Evolutionary conservation across 1,140 invertebrate species (phyloP), one percentile per base, ranked within the genome.

Genomic region (Leptopilina clavipes): DNA sequence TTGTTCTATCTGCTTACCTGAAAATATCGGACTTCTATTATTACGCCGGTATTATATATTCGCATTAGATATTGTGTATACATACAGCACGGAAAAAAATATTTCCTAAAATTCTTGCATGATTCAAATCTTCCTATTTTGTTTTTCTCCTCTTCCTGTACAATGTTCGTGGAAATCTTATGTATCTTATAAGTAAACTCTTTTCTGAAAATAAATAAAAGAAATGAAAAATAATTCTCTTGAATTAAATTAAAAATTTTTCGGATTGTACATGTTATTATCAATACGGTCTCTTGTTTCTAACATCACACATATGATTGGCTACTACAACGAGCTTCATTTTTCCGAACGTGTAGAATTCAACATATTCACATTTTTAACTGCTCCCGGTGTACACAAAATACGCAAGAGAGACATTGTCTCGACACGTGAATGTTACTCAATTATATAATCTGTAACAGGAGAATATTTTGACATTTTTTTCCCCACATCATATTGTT

Each of bases 21-120:
- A 83, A 83, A 83, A 81, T 80, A 83, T 83, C 80, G 72, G 59
- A 71, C 78, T 79, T 76, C 71, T 73, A 78, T 78, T 81, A 79
- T 72, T 79, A 43, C 45, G 40, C 72, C 77, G 31, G 48, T 79
- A 11, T 17, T 22, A 52, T 17, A 19, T 43, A 70, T 22, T 65
- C 12, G 22, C 3, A 65, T 8, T n/a, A 65, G 59, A n/a, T 12
- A 65, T 31, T 52, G 48, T 52, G 48, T 52, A 52, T 8, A 52
- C 44, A 45, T 45, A 40, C 1, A n/a, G 14, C 9, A 45, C 44
- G 44, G n/a, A 45, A 45, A 45, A 45, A 45, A 2, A 45, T 45
- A 14, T 45, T 45, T n/a, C n/a, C n/a, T n/a, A n/a, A n/a, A n/a
- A n/a, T n/a, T n/a, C n/a, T n/a, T n/a, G n/a, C n/a, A n/a, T n/a